These are phyloP conservation scores for Platynereis dumerilii DNA, from an alignment of 2,888 invertebrate genomes.

Conservation along the genomic window DNA sequence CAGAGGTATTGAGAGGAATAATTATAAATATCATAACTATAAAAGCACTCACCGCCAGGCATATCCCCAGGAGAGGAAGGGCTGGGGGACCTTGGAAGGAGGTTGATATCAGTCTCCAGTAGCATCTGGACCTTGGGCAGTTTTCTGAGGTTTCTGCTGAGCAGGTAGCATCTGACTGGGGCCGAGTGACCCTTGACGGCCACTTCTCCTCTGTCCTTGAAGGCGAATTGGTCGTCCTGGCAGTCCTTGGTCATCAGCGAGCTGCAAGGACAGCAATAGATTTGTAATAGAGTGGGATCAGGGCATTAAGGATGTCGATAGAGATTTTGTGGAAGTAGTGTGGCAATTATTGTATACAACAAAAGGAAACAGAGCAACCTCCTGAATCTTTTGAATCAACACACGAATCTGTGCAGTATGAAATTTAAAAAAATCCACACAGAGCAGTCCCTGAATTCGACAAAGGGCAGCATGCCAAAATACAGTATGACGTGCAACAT, in stretches of 20 bases:
- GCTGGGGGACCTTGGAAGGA: slow-evolving; percentile 14
- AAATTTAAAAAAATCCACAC: too few relatives aligned
- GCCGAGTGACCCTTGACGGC: slow-evolving; percentile 55
- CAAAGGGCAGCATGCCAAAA: too few relatives aligned
- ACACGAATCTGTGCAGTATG: too few relatives aligned
- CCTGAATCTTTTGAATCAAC: too few relatives aligned
- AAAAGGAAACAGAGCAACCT: too few relatives aligned
- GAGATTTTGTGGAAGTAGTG: too few relatives aligned
- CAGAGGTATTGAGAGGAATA: too few relatives aligned
- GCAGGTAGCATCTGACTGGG: slow-evolving; percentile 55
- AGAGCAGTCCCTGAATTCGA: too few relatives aligned
- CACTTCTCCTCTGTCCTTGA: slow-evolving; percentile 50
- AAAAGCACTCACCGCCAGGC: too few relatives aligned
- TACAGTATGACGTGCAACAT: too few relatives aligned
- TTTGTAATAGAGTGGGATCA: not conserved
- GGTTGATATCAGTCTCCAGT: slow-evolving; percentile 19
- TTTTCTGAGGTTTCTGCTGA: slow-evolving; percentile 39
- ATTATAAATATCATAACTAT: too few relatives aligned
- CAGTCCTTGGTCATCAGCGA: slow-evolving; percentile 46
- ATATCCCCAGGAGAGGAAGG: not conserved
- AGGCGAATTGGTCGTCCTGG: slow-evolving; percentile 46
- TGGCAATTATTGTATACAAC: too few relatives aligned
- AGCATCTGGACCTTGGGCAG: slow-evolving; percentile 27
- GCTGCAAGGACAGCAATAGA: slow-evolving; percentile 39
- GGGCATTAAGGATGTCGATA: not conserved